Percentiles rank a stretch among this genome's conserved stretches.
Evolutionary conservation across 1,140 invertebrate genomes (phyloP).

Genomic region (Zaprionus gabonicus): DNA sequence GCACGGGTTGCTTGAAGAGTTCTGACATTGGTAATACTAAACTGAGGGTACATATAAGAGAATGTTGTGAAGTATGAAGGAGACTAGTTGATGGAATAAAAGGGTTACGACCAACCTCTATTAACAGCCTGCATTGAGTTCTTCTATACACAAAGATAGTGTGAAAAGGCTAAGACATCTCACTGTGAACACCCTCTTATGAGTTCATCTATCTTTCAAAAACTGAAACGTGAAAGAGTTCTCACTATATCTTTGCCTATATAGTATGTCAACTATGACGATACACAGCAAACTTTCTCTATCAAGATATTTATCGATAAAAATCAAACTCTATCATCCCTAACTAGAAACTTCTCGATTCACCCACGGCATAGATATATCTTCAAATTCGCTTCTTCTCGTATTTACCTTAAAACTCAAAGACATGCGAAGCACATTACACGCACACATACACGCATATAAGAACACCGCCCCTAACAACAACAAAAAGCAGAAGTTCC

Average conservation of each 20-base stretch:
- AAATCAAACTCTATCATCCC: neutral
- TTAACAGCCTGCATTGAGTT: no score
- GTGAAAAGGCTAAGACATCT: no score
- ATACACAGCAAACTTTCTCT: neutral
- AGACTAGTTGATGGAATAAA: no score
- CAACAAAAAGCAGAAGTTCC: slow-evolving; percentile 26
- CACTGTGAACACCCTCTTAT: no score
- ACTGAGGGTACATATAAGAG: no score
- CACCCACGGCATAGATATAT: neutral
- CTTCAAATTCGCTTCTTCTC: neutral
- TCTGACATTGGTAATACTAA: neutral
- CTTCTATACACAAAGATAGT: no score
- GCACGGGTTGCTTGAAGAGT: slow-evolving; percentile 22
- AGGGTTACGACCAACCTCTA: no score
- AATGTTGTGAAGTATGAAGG: no score
- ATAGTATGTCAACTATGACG: no score
- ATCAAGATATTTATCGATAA: neutral
- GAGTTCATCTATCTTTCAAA: no score
- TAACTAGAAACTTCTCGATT: slow-evolving; percentile 12
- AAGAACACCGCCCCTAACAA: neutral
- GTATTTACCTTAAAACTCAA: slow-evolving; percentile 18
- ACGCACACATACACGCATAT: neutral
- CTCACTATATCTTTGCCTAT: no score
- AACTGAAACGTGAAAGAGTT: no score
- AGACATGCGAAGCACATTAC: slow-evolving; percentile 29